These are phyloP conservation scores for Ommatoiulus sabulosus DNA, from an alignment of 2,888 invertebrate genomes.

Conservation along the genomic window DNA sequence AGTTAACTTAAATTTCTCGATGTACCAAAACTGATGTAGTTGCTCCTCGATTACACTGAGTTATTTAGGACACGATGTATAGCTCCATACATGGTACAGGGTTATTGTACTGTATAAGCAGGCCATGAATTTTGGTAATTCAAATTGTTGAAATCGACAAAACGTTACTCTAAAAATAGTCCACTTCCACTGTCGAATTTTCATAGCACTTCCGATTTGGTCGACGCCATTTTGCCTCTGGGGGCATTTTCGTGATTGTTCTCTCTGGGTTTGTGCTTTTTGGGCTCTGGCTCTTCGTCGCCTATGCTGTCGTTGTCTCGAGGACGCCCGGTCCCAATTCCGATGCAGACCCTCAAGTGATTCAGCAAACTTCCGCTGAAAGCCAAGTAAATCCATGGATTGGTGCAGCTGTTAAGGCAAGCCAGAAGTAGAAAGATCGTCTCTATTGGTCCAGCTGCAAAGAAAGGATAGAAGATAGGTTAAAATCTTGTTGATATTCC, in stretches of 20 bases:
- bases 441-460: slow-evolving; percentile 57
- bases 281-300: slow-evolving; percentile 59
- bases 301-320: slow-evolving; percentile 58
- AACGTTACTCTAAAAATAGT: background rate
- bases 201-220: slow-evolving; percentile 53
- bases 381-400: slow-evolving; percentile 70
- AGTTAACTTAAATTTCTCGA: too few relatives aligned
- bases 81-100: too few relatives aligned
- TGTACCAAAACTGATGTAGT: too few relatives aligned
- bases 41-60: too few relatives aligned
- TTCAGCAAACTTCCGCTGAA: slow-evolving; percentile 63
- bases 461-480: background rate
- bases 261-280: background rate
- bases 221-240: slow-evolving; percentile 50
- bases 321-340: slow-evolving; percentile 58
- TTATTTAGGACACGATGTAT: too few relatives aligned
- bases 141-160: background rate
- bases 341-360: slow-evolving; percentile 59
- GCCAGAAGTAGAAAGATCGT: slow-evolving; percentile 65
- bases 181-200: background rate
- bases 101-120: too few relatives aligned
- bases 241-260: slow-evolving; percentile 8
- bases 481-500: background rate
- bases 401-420: slow-evolving; percentile 70
- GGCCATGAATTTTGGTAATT: too few relatives aligned